Evolutionary conservation across 2,797 vertebrate species (phyloP).

Genomic region (Sparus aurata): DNA sequence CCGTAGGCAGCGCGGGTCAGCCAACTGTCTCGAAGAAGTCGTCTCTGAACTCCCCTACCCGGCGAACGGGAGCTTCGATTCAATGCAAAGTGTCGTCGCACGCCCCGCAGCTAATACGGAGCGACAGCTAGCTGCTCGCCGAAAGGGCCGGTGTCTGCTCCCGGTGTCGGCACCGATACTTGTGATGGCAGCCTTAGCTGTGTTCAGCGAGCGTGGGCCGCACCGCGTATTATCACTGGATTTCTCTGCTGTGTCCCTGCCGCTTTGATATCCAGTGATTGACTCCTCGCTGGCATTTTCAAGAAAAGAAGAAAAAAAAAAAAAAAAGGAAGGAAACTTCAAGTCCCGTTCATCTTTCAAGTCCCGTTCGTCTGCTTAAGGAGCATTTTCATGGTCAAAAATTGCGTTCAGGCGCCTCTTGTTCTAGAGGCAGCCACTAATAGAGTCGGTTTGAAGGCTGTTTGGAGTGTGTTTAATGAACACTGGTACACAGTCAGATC

Average conservation of each 20-base stretch:
- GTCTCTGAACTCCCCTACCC: slow-evolving; percentile 47
- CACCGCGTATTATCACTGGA: slow-evolving; percentile 43
- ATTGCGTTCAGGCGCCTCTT: slow-evolving; percentile 69
- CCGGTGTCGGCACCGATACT: slow-evolving; percentile 49
- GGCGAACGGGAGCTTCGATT: slow-evolving; percentile 45
- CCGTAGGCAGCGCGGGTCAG: slow-evolving; percentile 66
- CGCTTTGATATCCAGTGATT: slow-evolving; percentile 80
- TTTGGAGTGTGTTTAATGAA: slow-evolving; percentile 86
- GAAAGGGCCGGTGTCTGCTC: slow-evolving; percentile 57
- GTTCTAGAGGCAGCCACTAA: slow-evolving; percentile 78
- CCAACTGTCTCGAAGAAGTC: slow-evolving; percentile 58
- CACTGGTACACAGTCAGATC: slow-evolving; percentile 81
- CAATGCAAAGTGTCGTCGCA: slow-evolving; percentile 48
- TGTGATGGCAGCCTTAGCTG: slow-evolving; percentile 52
- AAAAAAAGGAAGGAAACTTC: slow-evolving; percentile 66
- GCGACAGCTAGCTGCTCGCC: slow-evolving; percentile 55
- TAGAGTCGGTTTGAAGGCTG: slow-evolving; percentile 81
- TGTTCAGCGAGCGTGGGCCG: slow-evolving; percentile 46
- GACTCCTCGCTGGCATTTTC: slow-evolving; percentile 80
- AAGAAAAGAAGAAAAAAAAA: slow-evolving; percentile 10
- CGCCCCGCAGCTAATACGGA: slow-evolving; percentile 54
- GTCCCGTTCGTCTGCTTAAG: slow-evolving; percentile 73
- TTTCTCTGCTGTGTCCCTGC: slow-evolving; percentile 48
- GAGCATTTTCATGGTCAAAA: slow-evolving; percentile 83
- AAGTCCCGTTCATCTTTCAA: slow-evolving; percentile 77